Evolutionary conservation across 2,797 vertebrate species (phyloP), one percentile per base, ranked within the genome.

Genomic region (Pseudomugil gertrudae): DNA sequence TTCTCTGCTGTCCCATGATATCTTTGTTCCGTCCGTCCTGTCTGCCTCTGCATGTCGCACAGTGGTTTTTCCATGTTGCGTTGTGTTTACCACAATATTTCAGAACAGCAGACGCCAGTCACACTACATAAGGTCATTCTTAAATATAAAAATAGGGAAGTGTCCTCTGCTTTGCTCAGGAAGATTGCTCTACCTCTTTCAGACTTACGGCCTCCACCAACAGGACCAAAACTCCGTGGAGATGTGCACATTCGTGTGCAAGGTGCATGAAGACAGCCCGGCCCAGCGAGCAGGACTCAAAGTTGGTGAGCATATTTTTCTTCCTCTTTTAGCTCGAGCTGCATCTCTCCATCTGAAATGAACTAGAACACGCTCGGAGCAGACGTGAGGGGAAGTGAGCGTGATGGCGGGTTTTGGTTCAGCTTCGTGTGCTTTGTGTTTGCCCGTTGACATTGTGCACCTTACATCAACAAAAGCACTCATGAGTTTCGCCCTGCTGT

Each of bases 181-280:
- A 9, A 30, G 40, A 1, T 50, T 61, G 0, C 33, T 63, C 43
- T 78, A n/a, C 78, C 21, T 86, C 40, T 91, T 90, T 43, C 92
- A 98, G 97, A 99, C 97, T 0, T 98, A 98, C 0, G 96, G 97
- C 43, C 93, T 98, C 65, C 97, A 98, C 86, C 97, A 97, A 75
- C 94, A 95, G 77, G 95, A 96, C 75, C 94, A 95, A 63, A 96
- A 97, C 88, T 92, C 95, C 0, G 95, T 98, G 85, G 97, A 98
- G 89, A 98, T 98, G 96, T 98, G 98, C 86, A 98, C 97, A 0
- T 98, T 98, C 51, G 95, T 98, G 80, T 98, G 95, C 80, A 94
- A 95, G 24, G 96, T 99, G 71, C 96, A 97, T 0, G 91, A 94
- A 0, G 92, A 94, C 80, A 97, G 96, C 78, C 95, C 97, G 0